Percentiles rank a stretch among this genome's conserved stretches.
These are phyloP conservation scores for Oreotrochilus melanogaster DNA, from an alignment of 2,113 vertebrate species.

Conservation along the genomic window DNA sequence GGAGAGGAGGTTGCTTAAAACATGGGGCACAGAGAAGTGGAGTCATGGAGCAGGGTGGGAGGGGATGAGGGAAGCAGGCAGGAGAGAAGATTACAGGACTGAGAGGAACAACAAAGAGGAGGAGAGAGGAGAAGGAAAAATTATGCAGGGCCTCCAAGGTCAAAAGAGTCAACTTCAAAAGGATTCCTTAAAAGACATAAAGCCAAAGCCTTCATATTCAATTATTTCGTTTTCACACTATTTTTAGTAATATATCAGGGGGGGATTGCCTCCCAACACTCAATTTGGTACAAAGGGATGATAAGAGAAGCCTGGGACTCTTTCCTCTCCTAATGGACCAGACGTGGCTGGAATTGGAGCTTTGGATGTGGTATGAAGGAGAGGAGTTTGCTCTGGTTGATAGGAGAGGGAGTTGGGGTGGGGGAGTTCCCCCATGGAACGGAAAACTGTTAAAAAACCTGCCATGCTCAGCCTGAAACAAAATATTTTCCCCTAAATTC, in stretches of 20 bases:
- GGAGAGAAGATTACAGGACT: slow-evolving; percentile 16
- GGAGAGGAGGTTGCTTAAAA: not conserved
- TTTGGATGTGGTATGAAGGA: fast-evolving
- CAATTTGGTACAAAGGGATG: not conserved
- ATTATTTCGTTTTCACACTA: slow-evolving; percentile 37
- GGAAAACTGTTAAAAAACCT: not conserved
- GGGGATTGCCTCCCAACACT: not conserved
- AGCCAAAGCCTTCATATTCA: not conserved
- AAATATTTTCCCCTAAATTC: not conserved
- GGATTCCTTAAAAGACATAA: slow-evolving; percentile 40
- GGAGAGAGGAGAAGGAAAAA: slow-evolving; percentile 8
- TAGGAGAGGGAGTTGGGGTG: not conserved
- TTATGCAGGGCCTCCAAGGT: slow-evolving; percentile 27
- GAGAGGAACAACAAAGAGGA: slow-evolving; percentile 16
- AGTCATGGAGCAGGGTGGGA: not conserved
- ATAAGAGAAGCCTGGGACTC: not conserved
- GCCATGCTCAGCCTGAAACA: not conserved
- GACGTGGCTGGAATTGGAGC: fast-evolving
- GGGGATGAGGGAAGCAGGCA: slow-evolving; percentile 22
- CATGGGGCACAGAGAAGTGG: not conserved
- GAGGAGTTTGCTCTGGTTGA: not conserved
- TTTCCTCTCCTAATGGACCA: not conserved
- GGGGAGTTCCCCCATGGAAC: not conserved
- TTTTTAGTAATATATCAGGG: not conserved
- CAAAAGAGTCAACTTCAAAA: slow-evolving; percentile 53